Base-by-base conservation (phyloP, 1,140 invertebrate species). In the Pinna nobilis region DNA sequence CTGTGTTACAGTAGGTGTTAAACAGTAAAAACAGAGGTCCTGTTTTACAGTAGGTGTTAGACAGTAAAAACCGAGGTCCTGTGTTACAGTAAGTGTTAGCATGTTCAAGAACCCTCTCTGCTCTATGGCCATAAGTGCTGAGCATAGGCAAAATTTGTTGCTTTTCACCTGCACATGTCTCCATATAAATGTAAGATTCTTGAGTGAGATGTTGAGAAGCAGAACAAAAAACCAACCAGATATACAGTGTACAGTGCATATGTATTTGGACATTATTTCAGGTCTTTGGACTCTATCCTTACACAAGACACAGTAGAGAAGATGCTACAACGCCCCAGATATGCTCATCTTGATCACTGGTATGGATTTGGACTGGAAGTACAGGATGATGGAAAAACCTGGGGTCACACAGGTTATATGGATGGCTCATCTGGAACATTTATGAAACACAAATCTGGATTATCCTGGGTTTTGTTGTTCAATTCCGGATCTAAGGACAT, bases 311-410 rank as follows among this genome's bases (percentile, higher is more conserved):
- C 70, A 15, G 53, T 82, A 18, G 9, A 30, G 20, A 7, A 51
- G 32, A 85, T 86, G 85, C 15, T 83, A n/a, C 49, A 53, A 33
- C 37, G 68, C n/a, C 82, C 82, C 5, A 70, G 20, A 4, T 81
- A 75, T 72, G 75, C 77, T 44, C 50, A 61, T 35, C 76, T 78
- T 25, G 32, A 68, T 20, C 74, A 81, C 11, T 88, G 87, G 87
- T 88, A 88, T 77, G 87, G 87, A 28, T 67, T 86, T 30, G 87
- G 87, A 13, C 55, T 86, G 33, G 86, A 86, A 64, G 79, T 87
- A 33, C 76, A 86, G 59, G 82, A 87, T 59, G 49, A 67, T 25
- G 85, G 86, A 3, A 23, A 47, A 41, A 78, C 80, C 5, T 87
- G 79, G 75, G 85, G 86, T 33, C 87, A 88, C 65, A 86, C 85